Percentiles rank a stretch among this genome's conserved stretches.
phyloP scores from a whole-genome alignment of 2,113 vertebrate species.

The Corythaeola cristata region DNA sequence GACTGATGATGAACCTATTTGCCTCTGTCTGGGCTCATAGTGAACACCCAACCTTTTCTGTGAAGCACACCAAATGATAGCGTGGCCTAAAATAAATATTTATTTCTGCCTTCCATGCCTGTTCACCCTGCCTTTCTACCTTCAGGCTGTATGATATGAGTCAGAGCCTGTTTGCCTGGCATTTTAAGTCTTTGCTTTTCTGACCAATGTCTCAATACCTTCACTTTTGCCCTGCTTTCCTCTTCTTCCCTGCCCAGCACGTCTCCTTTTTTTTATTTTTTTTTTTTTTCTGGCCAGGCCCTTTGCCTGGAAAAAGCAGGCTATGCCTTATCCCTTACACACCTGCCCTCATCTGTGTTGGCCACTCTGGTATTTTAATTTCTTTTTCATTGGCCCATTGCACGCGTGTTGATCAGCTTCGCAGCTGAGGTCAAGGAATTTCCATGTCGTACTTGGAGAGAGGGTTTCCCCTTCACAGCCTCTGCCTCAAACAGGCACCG shows the following conservation, averaged over 20 bases:
- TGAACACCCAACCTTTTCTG: not conserved
- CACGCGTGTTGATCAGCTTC: not conserved
- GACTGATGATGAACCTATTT: slow-evolving; percentile 38
- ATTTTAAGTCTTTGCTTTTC: slow-evolving; percentile 56
- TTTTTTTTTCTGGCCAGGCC: not conserved
- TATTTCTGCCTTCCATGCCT: slow-evolving; percentile 4
- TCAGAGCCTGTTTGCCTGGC: slow-evolving; percentile 54
- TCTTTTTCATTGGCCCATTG: slow-evolving; percentile 33
- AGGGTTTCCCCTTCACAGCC: slow-evolving; percentile 60
- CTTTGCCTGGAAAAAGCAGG: slow-evolving; percentile 37
- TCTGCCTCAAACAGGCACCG: slow-evolving; percentile 17
- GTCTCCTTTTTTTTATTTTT: not conserved
- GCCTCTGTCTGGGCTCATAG: not conserved
- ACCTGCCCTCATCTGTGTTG: slow-evolving; percentile 35
- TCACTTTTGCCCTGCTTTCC: not conserved
- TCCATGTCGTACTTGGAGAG: slow-evolving; percentile 56
- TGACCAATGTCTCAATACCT: not conserved
- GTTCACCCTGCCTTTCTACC: not conserved
- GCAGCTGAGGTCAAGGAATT: slow-evolving; percentile 65
- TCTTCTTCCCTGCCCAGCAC: not conserved
- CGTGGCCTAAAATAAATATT: slow-evolving; percentile 34
- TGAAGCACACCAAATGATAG: slow-evolving; percentile 24
- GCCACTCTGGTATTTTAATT: slow-evolving; percentile 29
- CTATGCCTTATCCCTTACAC: slow-evolving; percentile 3
- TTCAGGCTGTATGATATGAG: not conserved